Base-by-base conservation (phyloP, 2,797 vertebrate genomes). In the Petrocephalus schoutedeni region DNA sequence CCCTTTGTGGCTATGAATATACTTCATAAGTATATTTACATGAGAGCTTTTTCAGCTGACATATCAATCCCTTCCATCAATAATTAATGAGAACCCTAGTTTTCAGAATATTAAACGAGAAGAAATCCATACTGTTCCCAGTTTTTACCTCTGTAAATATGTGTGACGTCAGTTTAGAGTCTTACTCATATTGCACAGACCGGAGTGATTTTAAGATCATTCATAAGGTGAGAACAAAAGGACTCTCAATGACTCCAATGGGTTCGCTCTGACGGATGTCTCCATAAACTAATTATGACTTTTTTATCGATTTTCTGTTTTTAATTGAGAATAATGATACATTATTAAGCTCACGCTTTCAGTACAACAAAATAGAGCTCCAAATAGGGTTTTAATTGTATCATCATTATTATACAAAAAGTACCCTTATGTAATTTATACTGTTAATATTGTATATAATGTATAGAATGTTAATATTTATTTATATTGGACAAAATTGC, bases 1-100 rank as follows among this genome's bases (percentile, higher is more conserved):
- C 94, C 95, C 95, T 93, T 93, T 89, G 95, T 95, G 95, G 90
- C 94, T 93, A 94, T 95, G 94, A 95, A 95, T 91, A 94, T 91
- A 95, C 94, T 94, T 95, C 94, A 95, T 95, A 95, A 95, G 93
- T 91, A 93, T 95, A 94, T 96, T 96, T 94, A 95, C 95, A 95
- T 95, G 93, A 93, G 89, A 93, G 94, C 94, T 94, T 93, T 94
- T 94, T 93, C 94, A 94, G 91, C 91, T 95, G 93, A 96, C 94
- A 95, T 92, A 95, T 94, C 93, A 93, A 93, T 93, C 93, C 93
- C 93, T 90, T 87, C 90, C 93, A 92, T 96, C 86, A 96, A 96
- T 96, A 94, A 95, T 96, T 95, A 90, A 96, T 95, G 92, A 89
- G 45, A 94, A 91, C 91, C 91, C 92, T 90, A 89, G 92, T 93